Conservation (phyloP, 2,797 vertebrate genomes). For the Macropus fuliginosus region DNA sequence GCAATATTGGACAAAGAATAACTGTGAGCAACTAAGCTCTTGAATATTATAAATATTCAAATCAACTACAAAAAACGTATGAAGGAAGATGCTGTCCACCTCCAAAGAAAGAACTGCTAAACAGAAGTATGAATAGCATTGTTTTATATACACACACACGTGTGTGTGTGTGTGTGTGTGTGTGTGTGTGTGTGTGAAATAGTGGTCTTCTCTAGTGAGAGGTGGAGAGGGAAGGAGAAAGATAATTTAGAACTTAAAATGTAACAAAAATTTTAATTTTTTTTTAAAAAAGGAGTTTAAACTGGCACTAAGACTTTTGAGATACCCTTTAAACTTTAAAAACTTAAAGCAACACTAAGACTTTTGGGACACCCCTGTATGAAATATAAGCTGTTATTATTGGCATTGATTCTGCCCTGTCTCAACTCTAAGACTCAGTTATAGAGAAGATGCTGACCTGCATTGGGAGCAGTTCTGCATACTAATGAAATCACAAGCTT, state of each 20-base stretch:
- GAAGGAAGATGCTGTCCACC: background rate
- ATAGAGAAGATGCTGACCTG: background rate
- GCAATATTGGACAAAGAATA: background rate
- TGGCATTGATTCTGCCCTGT: background rate
- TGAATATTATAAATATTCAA: background rate
- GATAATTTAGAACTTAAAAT: background rate
- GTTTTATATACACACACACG: background rate
- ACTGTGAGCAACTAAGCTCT: background rate
- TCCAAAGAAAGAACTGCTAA: background rate
- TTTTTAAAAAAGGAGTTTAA: background rate
- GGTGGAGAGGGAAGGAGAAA: background rate
- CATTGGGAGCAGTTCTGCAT: background rate
- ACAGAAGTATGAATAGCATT: background rate
- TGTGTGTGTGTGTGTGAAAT: background rate
- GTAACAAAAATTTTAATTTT: background rate
- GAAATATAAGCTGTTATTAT: background rate
- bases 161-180: too few relatives aligned
- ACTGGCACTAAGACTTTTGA: background rate
- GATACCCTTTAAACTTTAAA: background rate
- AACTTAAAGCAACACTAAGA: background rate
- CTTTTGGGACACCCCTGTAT: background rate
- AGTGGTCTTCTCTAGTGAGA: background rate
- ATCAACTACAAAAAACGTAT: background rate
- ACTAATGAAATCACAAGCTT: background rate
- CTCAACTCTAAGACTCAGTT: background rate